Percentiles rank a stretch among this genome's conserved stretches.
phyloP scores from a whole-genome alignment of 2,113 vertebrate genomes.

The Oncorhynchus keta region DNA sequence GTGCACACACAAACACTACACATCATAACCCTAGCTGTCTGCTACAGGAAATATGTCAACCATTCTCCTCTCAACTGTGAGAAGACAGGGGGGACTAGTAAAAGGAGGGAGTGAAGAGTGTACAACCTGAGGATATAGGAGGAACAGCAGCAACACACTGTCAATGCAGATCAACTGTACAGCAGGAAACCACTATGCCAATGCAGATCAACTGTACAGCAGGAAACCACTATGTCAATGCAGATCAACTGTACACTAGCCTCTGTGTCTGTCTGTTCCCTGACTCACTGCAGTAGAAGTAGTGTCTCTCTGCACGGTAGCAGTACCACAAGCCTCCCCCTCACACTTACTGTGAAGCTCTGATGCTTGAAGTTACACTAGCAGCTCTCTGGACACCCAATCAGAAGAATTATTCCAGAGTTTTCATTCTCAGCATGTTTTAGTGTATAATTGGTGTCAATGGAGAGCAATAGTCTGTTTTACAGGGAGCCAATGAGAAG shows the following conservation, averaged over 20 bases:
- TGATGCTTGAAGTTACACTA: too few species aligned
- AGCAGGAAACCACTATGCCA: neutral
- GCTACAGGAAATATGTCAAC: too few species aligned
- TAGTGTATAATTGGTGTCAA: constrained; percentile 46
- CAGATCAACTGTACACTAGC: constrained; percentile 12
- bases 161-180: neutral
- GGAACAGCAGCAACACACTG: neutral
- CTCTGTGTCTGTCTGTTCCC: neutral
- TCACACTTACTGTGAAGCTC: too few species aligned
- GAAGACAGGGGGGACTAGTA: too few species aligned
- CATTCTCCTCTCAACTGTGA: too few species aligned
- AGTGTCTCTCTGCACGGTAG: constrained; percentile 21
- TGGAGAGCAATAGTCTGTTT: constrained; percentile 26
- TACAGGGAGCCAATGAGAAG: too few species aligned
- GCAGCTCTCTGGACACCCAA: constrained; percentile 3
- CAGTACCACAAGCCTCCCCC: neutral
- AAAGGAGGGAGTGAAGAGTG: too few species aligned
- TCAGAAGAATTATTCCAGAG: constrained; percentile 48
- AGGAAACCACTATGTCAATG: neutral
- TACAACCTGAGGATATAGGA: neutral
- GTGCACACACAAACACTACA: too few species aligned
- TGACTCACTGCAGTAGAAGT: neutral
- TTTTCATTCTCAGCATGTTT: constrained; percentile 34
- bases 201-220: neutral
- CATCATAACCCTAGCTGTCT: too few species aligned